Conservation (phyloP, 1,140 invertebrate genomes). For the Drosophila biarmipes region DNA sequence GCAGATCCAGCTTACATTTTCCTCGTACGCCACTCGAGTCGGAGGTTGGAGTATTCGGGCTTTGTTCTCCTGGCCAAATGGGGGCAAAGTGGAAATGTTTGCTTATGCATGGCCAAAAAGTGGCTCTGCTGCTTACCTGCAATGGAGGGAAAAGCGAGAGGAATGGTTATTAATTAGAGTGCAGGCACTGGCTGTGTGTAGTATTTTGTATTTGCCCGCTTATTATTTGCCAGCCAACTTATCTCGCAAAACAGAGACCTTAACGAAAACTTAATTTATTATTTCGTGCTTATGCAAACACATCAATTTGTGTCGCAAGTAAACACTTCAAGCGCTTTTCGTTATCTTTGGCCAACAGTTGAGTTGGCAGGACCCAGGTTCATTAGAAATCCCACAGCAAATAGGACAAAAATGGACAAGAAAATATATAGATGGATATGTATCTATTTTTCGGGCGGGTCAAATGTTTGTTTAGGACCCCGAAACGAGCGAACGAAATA, state of each 20-base stretch:
- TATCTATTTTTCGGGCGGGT: constrained; percentile 54
- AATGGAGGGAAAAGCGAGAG: constrained; percentile 17
- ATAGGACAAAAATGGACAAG: constrained; percentile 60
- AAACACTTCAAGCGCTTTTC: constrained; percentile 79
- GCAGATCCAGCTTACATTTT: constrained; percentile 55
- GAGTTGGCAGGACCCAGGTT: constrained; percentile 41
- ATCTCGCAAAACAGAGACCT: constrained; percentile 24
- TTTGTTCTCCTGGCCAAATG: constrained; percentile 19
- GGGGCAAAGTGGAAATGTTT: constrained; percentile 37
- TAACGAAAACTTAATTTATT: constrained; percentile 72
- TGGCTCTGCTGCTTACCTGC: constrained; percentile 47
- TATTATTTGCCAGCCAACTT: constrained; percentile 26
- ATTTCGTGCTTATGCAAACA: constrained; percentile 76
- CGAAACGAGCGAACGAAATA: constrained; percentile 24
- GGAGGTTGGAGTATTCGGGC: constrained; percentile 6
- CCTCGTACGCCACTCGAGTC: constrained; percentile 52
- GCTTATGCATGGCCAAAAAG: constrained; percentile 15
- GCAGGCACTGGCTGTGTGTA: constrained; percentile 5
- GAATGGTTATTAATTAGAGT: constrained; percentile 48
- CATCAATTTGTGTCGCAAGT: constrained; percentile 81
- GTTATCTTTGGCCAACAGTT: constrained; percentile 74
- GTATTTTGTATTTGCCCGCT: constrained; percentile 15
- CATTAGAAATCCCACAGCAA: constrained; percentile 79
- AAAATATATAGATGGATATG: constrained; percentile 11
- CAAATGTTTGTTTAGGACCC: constrained; percentile 74